Conservation (phyloP, 35 echinoderm and acorn worm species). For the Patiria miniata region DNA sequence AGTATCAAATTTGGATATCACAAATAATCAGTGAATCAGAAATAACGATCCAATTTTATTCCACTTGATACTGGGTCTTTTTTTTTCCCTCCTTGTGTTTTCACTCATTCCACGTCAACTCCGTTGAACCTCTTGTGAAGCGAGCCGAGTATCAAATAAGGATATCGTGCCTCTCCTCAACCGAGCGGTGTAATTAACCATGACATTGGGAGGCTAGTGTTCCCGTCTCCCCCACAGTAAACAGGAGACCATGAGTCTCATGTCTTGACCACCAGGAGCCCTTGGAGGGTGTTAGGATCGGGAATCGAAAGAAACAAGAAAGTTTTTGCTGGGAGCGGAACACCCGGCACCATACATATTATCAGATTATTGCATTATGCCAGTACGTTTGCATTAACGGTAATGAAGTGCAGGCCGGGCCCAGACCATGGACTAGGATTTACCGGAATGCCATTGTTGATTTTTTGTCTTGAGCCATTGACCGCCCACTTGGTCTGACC, state of each 20-base stretch:
- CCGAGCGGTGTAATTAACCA: slow-evolving; percentile 7
- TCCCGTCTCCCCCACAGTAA: background rate
- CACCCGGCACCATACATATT: background rate
- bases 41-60: no score
- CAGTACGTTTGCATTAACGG: background rate
- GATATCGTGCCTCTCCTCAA: background rate
- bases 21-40: no score
- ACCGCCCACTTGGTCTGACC: no score
- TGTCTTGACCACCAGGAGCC: slow-evolving; percentile 8
- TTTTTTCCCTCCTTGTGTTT: no score
- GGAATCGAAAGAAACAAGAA: background rate
- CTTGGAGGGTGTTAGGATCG: background rate
- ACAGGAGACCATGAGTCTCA: background rate
- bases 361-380: slow-evolving; percentile 1
- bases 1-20: slow-evolving; percentile 3
- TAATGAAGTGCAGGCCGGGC: background rate
- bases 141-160: no score
- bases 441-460: background rate
- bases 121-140: no score
- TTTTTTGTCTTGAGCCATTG: background rate
- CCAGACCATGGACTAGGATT: background rate
- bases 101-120: no score
- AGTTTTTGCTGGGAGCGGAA: background rate
- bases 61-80: no score
- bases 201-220: slow-evolving; percentile 1